phyloP scores from a whole-genome alignment of 2,888 invertebrate species.

The Stratiomys singularior region DNA sequence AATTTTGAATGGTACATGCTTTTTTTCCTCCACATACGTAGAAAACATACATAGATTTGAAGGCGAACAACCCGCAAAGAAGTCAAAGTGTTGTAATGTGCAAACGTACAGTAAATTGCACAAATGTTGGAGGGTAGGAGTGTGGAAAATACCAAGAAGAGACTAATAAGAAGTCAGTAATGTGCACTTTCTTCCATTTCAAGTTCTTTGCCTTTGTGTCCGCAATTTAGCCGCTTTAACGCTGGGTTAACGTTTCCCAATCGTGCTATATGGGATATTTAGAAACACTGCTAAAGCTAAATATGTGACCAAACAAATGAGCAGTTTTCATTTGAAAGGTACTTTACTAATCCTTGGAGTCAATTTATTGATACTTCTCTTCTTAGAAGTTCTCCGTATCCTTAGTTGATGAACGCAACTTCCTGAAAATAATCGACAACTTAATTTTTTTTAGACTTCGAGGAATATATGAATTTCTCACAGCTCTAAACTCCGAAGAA shows the following conservation, averaged over 20 bases:
- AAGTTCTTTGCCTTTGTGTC: conserved; percentile 36
- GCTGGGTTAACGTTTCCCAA: conserved; percentile 11
- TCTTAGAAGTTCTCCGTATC: no score
- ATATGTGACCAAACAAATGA: not conserved
- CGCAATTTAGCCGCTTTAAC: not conserved
- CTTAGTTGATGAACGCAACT: no score
- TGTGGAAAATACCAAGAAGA: conserved; percentile 22
- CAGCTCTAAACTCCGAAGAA: no score
- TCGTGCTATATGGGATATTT: not conserved
- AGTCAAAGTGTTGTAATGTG: conserved; percentile 1
- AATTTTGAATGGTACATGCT: not conserved
- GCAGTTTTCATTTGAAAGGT: no score
- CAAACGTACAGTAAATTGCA: not conserved
- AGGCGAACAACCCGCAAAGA: conserved; percentile 13
- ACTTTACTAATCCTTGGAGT: no score
- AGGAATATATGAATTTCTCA: no score
- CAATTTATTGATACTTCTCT: no score
- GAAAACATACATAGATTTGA: not conserved
- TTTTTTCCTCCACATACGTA: no score
- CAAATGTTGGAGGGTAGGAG: not conserved
- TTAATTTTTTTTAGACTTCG: no score
- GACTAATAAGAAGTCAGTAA: conserved; percentile 15
- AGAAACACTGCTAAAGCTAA: not conserved
- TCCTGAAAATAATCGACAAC: no score
- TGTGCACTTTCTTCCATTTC: conserved; percentile 35